phyloP scores from a whole-genome alignment of 2,113 vertebrate species.

The Microcebus griseorufus region DNA sequence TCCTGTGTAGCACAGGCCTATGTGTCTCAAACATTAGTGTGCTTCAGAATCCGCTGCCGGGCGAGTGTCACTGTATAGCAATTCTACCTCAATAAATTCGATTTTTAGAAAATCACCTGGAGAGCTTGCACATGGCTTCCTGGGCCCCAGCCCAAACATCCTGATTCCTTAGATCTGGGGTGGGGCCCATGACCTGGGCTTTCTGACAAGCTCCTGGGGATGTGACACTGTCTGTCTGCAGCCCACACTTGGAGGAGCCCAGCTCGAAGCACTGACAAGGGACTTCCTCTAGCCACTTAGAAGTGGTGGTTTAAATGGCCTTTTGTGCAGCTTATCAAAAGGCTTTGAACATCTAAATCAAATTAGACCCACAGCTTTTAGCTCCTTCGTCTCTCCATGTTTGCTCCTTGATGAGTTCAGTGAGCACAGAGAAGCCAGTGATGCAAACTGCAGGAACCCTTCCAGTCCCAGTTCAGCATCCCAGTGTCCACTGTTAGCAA shows the following conservation, averaged over 20 bases:
- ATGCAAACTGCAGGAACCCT: neutral
- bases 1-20: neutral
- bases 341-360: slow-evolving; percentile 4
- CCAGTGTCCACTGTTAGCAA: neutral
- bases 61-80: neutral
- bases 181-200: neutral
- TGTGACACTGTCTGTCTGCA: neutral
- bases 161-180: neutral
- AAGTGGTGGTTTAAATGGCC: neutral
- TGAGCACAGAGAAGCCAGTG: neutral
- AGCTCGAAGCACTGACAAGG: neutral
- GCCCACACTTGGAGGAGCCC: neutral
- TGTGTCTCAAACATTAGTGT: neutral
- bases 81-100: neutral
- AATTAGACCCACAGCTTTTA: neutral
- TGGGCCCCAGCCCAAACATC: neutral
- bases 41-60: neutral
- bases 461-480: neutral
- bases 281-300: neutral
- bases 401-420: neutral
- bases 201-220: neutral
- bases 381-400: neutral
- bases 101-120: neutral
- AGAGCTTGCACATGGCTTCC: neutral
- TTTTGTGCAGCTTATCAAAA: slow-evolving; percentile 46